These are phyloP conservation scores for Lutra lutra DNA, from an alignment of 2,797 vertebrate genomes.

Conservation along the genomic window DNA sequence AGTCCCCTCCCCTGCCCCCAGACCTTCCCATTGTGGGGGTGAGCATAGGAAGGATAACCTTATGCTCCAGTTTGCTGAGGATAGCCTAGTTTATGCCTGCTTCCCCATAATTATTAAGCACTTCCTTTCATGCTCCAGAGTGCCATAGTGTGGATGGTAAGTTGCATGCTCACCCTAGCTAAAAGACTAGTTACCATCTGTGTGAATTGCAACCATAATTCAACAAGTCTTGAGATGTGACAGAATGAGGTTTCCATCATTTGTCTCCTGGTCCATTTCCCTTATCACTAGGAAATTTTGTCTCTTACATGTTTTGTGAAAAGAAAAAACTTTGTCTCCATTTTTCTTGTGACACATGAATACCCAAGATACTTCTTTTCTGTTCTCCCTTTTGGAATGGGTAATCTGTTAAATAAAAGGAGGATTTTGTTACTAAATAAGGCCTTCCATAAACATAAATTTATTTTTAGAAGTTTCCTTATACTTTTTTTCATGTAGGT, in stretches of 20 bases:
- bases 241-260: neutral
- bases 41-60: neutral
- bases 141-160: neutral
- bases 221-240: neutral
- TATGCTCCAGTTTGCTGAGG: neutral
- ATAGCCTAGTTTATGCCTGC: neutral
- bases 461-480: neutral
- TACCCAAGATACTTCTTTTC: neutral
- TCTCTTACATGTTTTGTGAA: neutral
- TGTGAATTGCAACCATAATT: neutral
- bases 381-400: conserved; percentile 8
- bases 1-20: too few relatives aligned
- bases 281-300: neutral
- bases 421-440: neutral
- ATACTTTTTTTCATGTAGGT: neutral
- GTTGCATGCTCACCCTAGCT: neutral
- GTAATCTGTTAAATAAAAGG: neutral
- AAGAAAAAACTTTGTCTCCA: neutral
- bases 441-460: neutral
- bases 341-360: neutral
- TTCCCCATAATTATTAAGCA: neutral
- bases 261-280: neutral
- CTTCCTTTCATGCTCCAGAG: neutral
- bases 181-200: neutral
- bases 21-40: rapidly evolving